Evolutionary conservation across 23 tunicate species (phyloP).

Genomic region (Oikopleura albicans): DNA sequence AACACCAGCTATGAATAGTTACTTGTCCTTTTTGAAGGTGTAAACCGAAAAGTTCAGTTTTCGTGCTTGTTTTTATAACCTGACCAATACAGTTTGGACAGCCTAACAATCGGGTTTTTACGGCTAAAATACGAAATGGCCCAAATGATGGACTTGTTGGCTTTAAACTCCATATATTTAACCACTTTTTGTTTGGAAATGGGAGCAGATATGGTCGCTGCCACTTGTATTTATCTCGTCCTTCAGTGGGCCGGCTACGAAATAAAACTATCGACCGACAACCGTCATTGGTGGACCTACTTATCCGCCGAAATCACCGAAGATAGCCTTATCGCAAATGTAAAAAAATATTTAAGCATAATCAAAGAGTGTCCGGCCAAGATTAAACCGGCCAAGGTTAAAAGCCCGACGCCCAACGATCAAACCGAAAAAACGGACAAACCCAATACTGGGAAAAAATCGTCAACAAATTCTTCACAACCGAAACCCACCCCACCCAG

Average conservation of each 20-base stretch:
- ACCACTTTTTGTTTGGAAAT: slow-evolving; percentile 68
- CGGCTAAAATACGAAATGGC: slow-evolving; percentile 64
- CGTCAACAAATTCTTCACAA: too few relatives aligned
- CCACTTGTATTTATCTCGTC: slow-evolving; percentile 80
- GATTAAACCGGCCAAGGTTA: too few relatives aligned
- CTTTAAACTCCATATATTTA: slow-evolving; percentile 71
- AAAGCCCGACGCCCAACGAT: too few relatives aligned
- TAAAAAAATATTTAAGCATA: not conserved
- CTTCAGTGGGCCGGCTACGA: slow-evolving; percentile 75
- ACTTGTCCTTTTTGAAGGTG: too few relatives aligned
- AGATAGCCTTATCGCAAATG: not conserved
- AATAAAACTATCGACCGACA: slow-evolving; percentile 16
- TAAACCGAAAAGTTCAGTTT: too few relatives aligned
- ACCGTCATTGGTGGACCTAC: not conserved
- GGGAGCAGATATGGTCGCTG: slow-evolving; percentile 75
- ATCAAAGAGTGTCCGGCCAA: not conserved
- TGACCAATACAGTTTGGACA: too few relatives aligned
- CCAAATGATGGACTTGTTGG: slow-evolving; percentile 94
- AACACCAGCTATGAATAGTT: too few relatives aligned
- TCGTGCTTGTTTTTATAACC: too few relatives aligned
- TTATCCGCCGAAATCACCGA: not conserved
- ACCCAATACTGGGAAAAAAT: too few relatives aligned
- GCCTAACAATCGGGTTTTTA: too few relatives aligned
- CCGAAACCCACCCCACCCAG: too few relatives aligned
- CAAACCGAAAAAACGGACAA: too few relatives aligned